Conservation (phyloP, 35 echinoderm and acorn worm genomes). For the Heliocidaris erythrogramma region DNA sequence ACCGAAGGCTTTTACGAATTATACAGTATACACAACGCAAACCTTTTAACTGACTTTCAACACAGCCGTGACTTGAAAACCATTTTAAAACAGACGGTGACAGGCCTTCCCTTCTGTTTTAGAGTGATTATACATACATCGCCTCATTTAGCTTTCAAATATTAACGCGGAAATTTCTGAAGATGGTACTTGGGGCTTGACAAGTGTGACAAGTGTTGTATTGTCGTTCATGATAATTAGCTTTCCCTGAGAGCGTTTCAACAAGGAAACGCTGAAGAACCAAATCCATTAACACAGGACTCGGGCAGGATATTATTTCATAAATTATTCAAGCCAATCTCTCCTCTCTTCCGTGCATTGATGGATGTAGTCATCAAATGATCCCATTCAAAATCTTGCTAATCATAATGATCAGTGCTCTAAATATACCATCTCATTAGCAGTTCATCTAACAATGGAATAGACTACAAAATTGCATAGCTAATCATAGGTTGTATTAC, state of each 20-base stretch:
- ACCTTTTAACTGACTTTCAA: neutral
- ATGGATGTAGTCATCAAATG: neutral
- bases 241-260: neutral
- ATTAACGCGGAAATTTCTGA: constrained; percentile 29
- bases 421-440: too few species aligned
- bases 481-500: too few species aligned
- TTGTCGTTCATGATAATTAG: constrained; percentile 24
- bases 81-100: neutral
- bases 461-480: too few species aligned
- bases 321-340: constrained; percentile 10
- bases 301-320: constrained; percentile 15
- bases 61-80: neutral
- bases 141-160: constrained; percentile 35
- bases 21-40: constrained; percentile 1
- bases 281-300: neutral
- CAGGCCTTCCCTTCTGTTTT: neutral
- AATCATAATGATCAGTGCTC: neutral
- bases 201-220: constrained; percentile 12
- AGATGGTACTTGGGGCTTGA: constrained; percentile 28
- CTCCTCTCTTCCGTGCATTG: neutral
- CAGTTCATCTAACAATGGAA: too few species aligned
- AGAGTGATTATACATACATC: constrained; percentile 9
- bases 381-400: neutral
- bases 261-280: neutral
- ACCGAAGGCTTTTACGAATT: neutral